These are phyloP conservation scores for Epinephelus fuscoguttatus DNA, from an alignment of 2,113 vertebrate species.

Conservation along the genomic window DNA sequence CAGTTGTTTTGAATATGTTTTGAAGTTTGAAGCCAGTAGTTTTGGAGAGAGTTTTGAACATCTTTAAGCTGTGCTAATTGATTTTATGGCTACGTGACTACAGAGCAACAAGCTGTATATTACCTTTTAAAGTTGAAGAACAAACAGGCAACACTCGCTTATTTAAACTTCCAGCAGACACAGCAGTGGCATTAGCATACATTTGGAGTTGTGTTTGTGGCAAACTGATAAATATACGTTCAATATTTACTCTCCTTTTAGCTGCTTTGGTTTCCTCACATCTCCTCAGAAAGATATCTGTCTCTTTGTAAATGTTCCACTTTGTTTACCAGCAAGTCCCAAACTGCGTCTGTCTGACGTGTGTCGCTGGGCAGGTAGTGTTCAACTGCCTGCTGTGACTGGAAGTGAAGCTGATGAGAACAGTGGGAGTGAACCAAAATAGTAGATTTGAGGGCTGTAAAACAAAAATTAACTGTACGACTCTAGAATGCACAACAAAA, in stretches of 20 bases:
- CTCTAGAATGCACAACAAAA: too few relatives aligned
- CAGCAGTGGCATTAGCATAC: too few relatives aligned
- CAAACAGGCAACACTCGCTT: background rate
- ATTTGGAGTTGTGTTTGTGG: background rate
- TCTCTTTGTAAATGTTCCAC: background rate
- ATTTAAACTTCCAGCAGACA: too few relatives aligned
- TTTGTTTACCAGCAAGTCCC: background rate
- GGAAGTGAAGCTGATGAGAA: too few relatives aligned
- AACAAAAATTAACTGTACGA: background rate
- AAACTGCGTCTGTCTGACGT: too few relatives aligned
- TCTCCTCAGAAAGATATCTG: background rate
- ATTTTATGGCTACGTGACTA: background rate
- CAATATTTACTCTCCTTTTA: too few relatives aligned
- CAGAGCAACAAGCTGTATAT: too few relatives aligned
- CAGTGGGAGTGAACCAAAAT: too few relatives aligned
- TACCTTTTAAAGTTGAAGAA: background rate
- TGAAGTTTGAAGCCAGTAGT: background rate
- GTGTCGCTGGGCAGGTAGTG: background rate
- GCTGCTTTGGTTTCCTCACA: too few relatives aligned
- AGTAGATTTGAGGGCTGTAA: background rate
- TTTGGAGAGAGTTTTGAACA: background rate
- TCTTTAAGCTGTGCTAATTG: background rate
- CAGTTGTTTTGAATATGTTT: background rate
- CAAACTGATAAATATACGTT: too few relatives aligned
- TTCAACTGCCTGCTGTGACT: too few relatives aligned